A percentile compares a stretch with the other conserved stretches of the same genome.
phyloP scores from a whole-genome alignment of 2,113 vertebrate genomes.

The Piprites chloris region DNA sequence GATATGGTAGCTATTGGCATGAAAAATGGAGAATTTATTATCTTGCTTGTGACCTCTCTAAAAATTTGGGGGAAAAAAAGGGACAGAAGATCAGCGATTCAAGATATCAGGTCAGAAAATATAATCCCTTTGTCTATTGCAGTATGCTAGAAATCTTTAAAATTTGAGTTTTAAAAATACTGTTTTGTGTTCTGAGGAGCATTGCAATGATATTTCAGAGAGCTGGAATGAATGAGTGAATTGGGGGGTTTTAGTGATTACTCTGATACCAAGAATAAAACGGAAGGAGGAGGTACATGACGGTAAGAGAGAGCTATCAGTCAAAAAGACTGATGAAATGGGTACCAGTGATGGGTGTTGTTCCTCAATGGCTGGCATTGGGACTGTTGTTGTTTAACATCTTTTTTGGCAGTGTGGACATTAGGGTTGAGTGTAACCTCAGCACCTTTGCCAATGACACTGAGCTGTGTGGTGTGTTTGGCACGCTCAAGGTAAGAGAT shows the following conservation, averaged over 20 bases:
- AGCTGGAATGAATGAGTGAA: neutral
- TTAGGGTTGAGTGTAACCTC: neutral
- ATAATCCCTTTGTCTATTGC: neutral
- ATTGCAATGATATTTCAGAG: neutral
- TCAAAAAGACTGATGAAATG: neutral
- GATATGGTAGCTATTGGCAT: constrained; percentile 98
- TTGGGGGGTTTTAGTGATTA: neutral
- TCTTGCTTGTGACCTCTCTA: constrained; percentile 90
- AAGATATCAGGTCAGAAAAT: constrained; percentile 89
- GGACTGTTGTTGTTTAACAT: neutral
- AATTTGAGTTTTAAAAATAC: neutral
- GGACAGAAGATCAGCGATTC: constrained; percentile 89
- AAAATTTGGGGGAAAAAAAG: constrained; percentile 99
- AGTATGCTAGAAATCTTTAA: neutral
- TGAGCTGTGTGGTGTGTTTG: fast-evolving
- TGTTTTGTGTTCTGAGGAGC: neutral
- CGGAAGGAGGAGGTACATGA: neutral
- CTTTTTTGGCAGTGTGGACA: neutral
- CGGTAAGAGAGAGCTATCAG: neutral
- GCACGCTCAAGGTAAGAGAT: fast-evolving
- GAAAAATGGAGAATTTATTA: constrained; percentile 97
- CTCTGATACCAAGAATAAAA: neutral
- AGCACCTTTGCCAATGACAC: neutral
- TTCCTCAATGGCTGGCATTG: neutral
- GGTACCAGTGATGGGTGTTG: neutral